A percentile compares a stretch with the other conserved stretches of the same genome.
Conservation (phyloP, 1,140 invertebrate species). For the Bombus waltoni region DNA sequence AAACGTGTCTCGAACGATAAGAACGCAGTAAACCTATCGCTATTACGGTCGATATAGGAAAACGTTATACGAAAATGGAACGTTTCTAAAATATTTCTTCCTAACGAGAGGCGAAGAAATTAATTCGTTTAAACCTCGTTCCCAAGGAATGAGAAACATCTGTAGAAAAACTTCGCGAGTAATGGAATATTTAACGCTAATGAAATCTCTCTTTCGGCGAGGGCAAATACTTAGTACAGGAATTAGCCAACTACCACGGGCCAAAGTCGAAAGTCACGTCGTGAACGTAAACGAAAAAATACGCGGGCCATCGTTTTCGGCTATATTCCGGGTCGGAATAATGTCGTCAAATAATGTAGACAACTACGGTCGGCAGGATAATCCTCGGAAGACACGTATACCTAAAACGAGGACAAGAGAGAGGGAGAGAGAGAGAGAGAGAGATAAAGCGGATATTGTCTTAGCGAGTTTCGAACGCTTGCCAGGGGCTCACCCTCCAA, state of each 20-base stretch:
- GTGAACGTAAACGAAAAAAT: no score
- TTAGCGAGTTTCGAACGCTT: constrained; percentile 75
- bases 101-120: no score
- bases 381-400: constrained; percentile 49
- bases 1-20: constrained; percentile 6
- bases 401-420: constrained; percentile 7
- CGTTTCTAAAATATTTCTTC: background rate
- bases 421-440: background rate
- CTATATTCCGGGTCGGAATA: constrained; percentile 11
- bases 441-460: constrained; percentile 63
- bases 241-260: background rate
- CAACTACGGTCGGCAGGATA: constrained; percentile 53
- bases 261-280: background rate
- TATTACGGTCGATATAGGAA: background rate
- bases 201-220: no score
- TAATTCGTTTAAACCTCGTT: no score
- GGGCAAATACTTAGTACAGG: no score
- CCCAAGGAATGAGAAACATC: no score
- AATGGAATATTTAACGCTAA: no score
- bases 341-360: constrained; percentile 60
- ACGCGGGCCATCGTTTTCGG: background rate
- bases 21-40: background rate
- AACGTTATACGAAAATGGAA: background rate
- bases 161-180: no score
- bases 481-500: constrained; percentile 65